Evolutionary conservation across 2,888 invertebrate genomes (phyloP).

Genomic region (Ophioninae sp.): DNA sequence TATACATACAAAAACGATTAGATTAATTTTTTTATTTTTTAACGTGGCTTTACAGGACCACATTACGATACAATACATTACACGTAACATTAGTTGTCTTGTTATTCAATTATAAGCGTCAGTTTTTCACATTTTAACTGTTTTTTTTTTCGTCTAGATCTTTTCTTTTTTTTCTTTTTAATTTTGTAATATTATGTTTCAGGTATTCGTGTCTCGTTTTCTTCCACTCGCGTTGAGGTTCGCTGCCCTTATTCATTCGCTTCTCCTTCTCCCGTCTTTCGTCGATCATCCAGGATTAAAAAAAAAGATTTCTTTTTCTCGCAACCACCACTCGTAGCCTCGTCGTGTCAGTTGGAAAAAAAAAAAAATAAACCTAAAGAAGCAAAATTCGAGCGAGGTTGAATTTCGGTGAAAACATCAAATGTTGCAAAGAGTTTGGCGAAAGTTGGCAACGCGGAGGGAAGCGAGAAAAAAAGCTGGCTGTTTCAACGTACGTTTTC

Average conservation of each 20-base stretch:
- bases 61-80: conserved; percentile 78
- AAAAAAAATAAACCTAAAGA: conserved; percentile 23
- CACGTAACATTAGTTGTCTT: conserved; percentile 76
- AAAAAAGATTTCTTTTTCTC: conserved; percentile 42
- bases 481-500: conserved; percentile 41
- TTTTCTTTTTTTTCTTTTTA: conserved; percentile 52
- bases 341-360: conserved; percentile 24
- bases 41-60: conserved; percentile 74
- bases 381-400: not conserved
- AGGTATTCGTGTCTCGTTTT: conserved; percentile 37
- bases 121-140: conserved; percentile 68
- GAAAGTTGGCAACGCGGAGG: conserved; percentile 14
- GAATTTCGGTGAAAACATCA: not conserved
- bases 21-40: conserved; percentile 67
- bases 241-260: conserved; percentile 56
- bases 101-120: conserved; percentile 78
- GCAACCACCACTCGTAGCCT: conserved; percentile 19
- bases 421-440: conserved; percentile 6
- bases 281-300: conserved; percentile 50
- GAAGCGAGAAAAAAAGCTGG: conserved; percentile 16
- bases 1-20: conserved; percentile 73
- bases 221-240: conserved; percentile 53
- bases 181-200: conserved; percentile 52
- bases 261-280: conserved; percentile 37
- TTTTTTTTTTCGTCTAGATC: conserved; percentile 47